Base-by-base conservation (phyloP, 2,113 vertebrate species). In the Argyrosomus japonicus region DNA sequence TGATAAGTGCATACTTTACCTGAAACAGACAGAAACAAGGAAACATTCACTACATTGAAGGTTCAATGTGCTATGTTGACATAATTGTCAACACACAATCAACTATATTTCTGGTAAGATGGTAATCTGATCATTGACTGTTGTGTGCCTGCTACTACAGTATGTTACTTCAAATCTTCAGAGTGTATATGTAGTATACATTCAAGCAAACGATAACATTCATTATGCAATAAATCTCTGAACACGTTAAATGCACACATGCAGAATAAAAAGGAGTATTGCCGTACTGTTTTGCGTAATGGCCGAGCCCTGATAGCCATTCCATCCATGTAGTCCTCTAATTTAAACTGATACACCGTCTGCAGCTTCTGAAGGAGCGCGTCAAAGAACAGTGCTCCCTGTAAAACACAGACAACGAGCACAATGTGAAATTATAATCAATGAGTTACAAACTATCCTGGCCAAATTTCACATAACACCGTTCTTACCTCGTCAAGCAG, bases 1-100 rank as follows among this genome's bases (percentile, higher is more conserved):
- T 99, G 89, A 99, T 99, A 75, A 99, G 96, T 0, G 98, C 98
- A n/a, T 99, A 99, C 88, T 99, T 99, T 58, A 99, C 98, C 98
- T 99, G 90, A 6, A 87, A 71, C 32, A 70, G n/a, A 71, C 21
- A 82, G 11, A 81, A 68, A 77, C 6, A 79, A 77, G 21, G 21
- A 43, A 48, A 40, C 73, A 60, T 25, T 82, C 2, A 45, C 11
- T 17, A 45, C 0, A 68, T 29, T 32, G 2, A 47, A 60, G 40
- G 32, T 27, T 53, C 9, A 62, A 40, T 40, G 36, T 40, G 36
- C 36, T 40, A 54, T 25, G 18, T 27, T 10, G 21, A 21, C 10
- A 47, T 32, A 23, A 56, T 4, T 71, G 11, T 9, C 9, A 1
- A 53, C 19, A 58, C 1, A 61, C 10, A 71, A 64, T 23, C 71